Percentiles rank a stretch among this genome's conserved stretches.
Conservation (phyloP, 2,888 invertebrate species). For the Dusona sp. region DNA sequence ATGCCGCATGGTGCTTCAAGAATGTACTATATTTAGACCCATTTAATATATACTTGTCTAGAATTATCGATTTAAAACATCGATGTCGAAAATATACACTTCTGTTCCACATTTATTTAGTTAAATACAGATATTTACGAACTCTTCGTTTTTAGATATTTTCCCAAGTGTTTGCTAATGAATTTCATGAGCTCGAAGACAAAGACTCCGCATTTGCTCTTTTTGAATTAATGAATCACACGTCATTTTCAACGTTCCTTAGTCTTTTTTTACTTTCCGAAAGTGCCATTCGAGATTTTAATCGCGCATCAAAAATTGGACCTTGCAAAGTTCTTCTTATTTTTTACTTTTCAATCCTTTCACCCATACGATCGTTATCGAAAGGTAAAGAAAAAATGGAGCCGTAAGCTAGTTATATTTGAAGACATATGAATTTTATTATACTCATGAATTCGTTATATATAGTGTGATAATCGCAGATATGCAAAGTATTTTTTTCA, state of each 20-base stretch:
- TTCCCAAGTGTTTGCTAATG: neutral
- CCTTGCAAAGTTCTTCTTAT: neutral
- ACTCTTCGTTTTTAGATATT: neutral
- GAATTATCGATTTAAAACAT: slow-evolving; percentile 29
- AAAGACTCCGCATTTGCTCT: neutral
- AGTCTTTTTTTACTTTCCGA: neutral
- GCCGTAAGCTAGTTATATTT: slow-evolving; percentile 8
- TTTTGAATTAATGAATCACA: neutral
- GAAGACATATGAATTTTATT: neutral
- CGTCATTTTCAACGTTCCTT: neutral
- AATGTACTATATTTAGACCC: slow-evolving; percentile 27
- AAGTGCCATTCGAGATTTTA: neutral
- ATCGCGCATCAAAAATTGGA: neutral
- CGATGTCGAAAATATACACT: neutral
- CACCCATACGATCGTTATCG: neutral
- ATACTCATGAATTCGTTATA: neutral
- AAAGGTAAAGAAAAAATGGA: neutral
- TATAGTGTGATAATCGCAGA: neutral
- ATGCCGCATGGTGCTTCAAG: neutral
- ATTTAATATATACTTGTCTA: neutral
- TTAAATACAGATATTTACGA: slow-evolving; percentile 2
- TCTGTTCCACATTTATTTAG: neutral
- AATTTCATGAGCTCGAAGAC: neutral
- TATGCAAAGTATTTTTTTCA: neutral
- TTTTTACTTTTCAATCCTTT: neutral